Conservation (phyloP, 2,113 vertebrate genomes). For the Sapajus apella region DNA sequence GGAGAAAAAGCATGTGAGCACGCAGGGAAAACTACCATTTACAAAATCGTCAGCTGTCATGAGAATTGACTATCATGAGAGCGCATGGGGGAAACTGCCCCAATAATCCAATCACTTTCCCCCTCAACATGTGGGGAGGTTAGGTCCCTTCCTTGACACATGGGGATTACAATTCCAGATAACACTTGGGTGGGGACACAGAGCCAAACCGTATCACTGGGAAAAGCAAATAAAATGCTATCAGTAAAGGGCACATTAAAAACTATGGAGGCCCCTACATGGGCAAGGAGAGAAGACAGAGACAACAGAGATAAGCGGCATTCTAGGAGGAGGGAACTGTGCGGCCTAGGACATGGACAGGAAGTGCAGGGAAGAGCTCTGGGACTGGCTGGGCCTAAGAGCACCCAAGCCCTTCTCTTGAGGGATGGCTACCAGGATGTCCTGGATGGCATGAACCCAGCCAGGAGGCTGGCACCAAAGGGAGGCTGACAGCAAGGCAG, state of each 20-base stretch:
- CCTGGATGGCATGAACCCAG: not conserved
- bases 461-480: not conserved
- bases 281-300: not conserved
- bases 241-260: not conserved
- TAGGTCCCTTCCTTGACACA: too few species aligned
- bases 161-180: too few species aligned
- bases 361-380: not conserved
- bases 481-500: not conserved
- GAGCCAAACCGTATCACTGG: too few species aligned
- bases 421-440: not conserved
- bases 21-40: too few species aligned
- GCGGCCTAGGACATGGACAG: not conserved
- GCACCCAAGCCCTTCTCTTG: not conserved
- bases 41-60: too few species aligned
- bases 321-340: not conserved
- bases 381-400: not conserved
- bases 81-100: too few species aligned
- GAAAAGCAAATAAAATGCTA: not conserved
- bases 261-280: not conserved
- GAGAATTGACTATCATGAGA: too few species aligned
- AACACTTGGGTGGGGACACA: too few species aligned
- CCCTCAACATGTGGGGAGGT: too few species aligned
- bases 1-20: too few species aligned
- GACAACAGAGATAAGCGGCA: not conserved
- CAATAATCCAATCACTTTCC: too few species aligned